Evolutionary conservation across 2,888 invertebrate genomes (phyloP).

Genomic region (Drosophila neonasuta): DNA sequence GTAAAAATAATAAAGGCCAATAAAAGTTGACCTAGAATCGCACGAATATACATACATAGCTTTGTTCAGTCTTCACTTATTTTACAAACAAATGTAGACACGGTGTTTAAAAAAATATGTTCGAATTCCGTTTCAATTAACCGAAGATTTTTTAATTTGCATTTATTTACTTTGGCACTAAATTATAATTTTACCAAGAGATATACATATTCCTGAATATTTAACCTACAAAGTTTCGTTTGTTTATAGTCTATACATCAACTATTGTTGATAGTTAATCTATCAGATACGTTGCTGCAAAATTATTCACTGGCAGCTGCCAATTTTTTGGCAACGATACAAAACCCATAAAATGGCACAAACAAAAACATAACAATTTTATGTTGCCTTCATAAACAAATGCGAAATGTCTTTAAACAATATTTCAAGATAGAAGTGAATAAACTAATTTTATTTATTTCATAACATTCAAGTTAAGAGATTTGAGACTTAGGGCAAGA

Average conservation of each 20-base stretch:
- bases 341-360: slow-evolving; percentile 49
- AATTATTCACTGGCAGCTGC: slow-evolving; percentile 45
- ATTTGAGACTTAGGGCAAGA: too few species aligned
- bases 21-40: not conserved
- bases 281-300: slow-evolving; percentile 8
- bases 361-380: slow-evolving; percentile 22
- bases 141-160: not conserved
- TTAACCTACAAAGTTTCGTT: slow-evolving; percentile 39
- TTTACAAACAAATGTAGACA: not conserved
- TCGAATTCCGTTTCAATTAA: not conserved
- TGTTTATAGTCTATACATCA: slow-evolving; percentile 44
- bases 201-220: slow-evolving; percentile 7
- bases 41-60: not conserved
- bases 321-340: slow-evolving; percentile 60
- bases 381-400: slow-evolving; percentile 15
- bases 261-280: slow-evolving; percentile 18
- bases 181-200: not conserved
- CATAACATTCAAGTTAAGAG: too few species aligned
- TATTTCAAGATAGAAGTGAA: too few species aligned
- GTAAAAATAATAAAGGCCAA: not conserved
- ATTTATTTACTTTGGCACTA: not conserved
- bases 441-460: too few species aligned
- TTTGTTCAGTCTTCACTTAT: not conserved
- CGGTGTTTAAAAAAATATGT: not conserved
- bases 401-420: too few species aligned